Evolutionary conservation across 2,888 invertebrate species (phyloP), one percentile per base, ranked within the genome.

Genomic region (Thalpophila matura): DNA sequence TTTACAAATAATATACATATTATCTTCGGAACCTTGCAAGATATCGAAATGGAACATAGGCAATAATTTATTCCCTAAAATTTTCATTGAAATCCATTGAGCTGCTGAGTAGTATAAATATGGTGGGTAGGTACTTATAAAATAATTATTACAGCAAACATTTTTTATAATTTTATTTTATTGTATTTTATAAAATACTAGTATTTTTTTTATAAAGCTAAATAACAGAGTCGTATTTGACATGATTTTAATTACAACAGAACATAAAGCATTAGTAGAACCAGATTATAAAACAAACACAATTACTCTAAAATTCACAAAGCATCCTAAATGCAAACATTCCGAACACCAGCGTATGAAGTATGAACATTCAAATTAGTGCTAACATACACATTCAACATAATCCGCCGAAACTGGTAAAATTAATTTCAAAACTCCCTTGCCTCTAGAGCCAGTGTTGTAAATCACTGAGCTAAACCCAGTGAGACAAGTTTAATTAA

Each of bases 401-500:
- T 69, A 64, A 76, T 77, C 40, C 33, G n/a, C 64, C 50, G 50
- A 58, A 83, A 81, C 80, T 73, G 78, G 80, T 81, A 77, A 86
- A 86, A 87, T 89, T 88, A 89, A 88, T 86, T 86, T 82, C 76
- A 70, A 74, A 86, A 83, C 83, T 83, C 60, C 60, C 73, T 75
- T 77, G 74, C 78, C 78, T 31, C 74, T 66, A 33, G 78, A 51
- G 37, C 38, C 47, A 51, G 42, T 77, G 79, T 76, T 77, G 80
- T 91, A 89, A 89, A 91, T 89, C 88, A 88, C 85, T 75, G 70
- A 81, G 85, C 77, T 82, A 84, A 84, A 83, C 79, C 86, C 83
- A 74, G 57, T 65, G 81, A 84, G 86, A 85, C 86, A 88, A 90
- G 85, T 91, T 91, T 88, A 90, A 89, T 89, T 87, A 77, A 87